These are phyloP conservation scores for Triplophysa yarkandensis DNA, from an alignment of 2,797 vertebrate genomes.

Conservation along the genomic window DNA sequence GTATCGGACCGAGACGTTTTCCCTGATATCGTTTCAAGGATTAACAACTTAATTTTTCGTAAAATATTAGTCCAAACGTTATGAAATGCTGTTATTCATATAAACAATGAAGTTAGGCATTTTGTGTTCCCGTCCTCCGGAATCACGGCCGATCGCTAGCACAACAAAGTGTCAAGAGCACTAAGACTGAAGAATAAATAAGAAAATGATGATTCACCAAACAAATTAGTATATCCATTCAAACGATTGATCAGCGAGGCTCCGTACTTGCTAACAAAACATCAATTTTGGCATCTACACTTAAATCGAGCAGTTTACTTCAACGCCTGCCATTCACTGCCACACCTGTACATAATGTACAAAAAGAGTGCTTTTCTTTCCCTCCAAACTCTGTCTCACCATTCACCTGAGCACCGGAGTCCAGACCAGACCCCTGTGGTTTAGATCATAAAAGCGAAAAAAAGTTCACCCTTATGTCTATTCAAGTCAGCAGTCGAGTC, in stretches of 20 bases:
- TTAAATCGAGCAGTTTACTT: conserved; percentile 67
- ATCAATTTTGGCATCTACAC: conserved; percentile 72
- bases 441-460: conserved; percentile 37
- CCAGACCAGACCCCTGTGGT: conserved; percentile 43
- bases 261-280: conserved; percentile 67
- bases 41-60: conserved; percentile 5
- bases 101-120: conserved; percentile 30
- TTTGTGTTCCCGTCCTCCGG: conserved; percentile 41
- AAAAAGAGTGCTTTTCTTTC: conserved; percentile 67
- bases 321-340: conserved; percentile 62
- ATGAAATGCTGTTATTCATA: background rate
- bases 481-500: conserved; percentile 39
- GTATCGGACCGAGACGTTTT: conserved; percentile 16
- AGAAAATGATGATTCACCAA: conserved; percentile 72
- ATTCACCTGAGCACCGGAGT: conserved; percentile 53
- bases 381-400: conserved; percentile 44
- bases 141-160: conserved; percentile 38
- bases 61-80: conserved; percentile 24
- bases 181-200: conserved; percentile 79
- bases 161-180: conserved; percentile 63
- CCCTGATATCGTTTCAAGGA: conserved; percentile 35
- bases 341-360: conserved; percentile 65
- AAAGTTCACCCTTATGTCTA: conserved; percentile 23
- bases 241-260: conserved; percentile 52
- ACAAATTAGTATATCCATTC: conserved; percentile 64